Percentiles rank a stretch among this genome's conserved stretches.
Evolutionary conservation across 2,888 invertebrate species (phyloP).

Genomic region (Encarsia formosa): DNA sequence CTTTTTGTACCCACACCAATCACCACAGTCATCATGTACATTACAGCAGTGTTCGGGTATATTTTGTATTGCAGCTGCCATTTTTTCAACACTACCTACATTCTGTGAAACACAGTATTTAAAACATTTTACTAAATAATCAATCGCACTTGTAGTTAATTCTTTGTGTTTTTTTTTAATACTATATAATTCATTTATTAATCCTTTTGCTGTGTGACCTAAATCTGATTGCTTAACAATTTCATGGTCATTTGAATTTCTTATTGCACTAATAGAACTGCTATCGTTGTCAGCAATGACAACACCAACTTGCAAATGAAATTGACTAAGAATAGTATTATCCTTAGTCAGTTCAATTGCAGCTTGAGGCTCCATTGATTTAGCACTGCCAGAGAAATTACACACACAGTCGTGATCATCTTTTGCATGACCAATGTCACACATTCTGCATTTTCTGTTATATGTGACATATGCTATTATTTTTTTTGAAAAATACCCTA

Average conservation of each 20-base stretch:
- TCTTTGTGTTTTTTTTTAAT: slow-evolving; percentile 24
- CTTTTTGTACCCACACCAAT: slow-evolving; percentile 25
- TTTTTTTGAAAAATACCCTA: slow-evolving; percentile 7
- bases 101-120: slow-evolving; percentile 27
- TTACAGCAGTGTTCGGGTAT: slow-evolving; percentile 27
- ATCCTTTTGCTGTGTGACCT: slow-evolving; percentile 31
- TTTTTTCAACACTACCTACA: slow-evolving; percentile 8
- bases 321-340: slow-evolving; percentile 16
- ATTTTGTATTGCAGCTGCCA: slow-evolving; percentile 26
- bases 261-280: slow-evolving; percentile 28
- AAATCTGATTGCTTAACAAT: slow-evolving; percentile 30
- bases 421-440: neutral
- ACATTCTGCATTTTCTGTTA: slow-evolving; percentile 10
- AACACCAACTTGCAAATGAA: slow-evolving; percentile 27
- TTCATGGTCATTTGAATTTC: slow-evolving; percentile 25
- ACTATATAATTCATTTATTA: slow-evolving; percentile 24
- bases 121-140: slow-evolving; percentile 26
- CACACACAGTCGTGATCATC: neutral
- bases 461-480: neutral
- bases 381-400: no score
- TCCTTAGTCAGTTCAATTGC: neutral
- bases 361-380: slow-evolving; percentile 6
- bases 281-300: slow-evolving; percentile 32
- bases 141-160: slow-evolving; percentile 15
- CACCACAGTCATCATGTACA: slow-evolving; percentile 24